Conservation (phyloP, 2,113 vertebrate genomes). For the Vimba vimba region DNA sequence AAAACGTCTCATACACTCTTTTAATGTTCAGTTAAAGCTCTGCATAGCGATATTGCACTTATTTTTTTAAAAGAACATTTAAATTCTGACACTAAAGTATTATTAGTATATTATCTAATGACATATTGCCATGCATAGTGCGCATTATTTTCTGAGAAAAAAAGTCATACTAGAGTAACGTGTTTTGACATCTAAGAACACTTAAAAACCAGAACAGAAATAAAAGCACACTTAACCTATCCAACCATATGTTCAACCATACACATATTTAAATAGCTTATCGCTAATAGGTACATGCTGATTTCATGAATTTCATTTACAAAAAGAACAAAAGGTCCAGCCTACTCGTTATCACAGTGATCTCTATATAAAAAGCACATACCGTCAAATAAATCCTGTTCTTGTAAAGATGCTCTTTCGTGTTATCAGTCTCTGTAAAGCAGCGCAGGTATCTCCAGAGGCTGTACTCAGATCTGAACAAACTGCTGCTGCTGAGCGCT, state of each 20-base stretch:
- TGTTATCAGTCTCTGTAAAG: not conserved
- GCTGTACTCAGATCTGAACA: not conserved
- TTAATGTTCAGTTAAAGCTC: not conserved
- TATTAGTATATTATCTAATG: not conserved
- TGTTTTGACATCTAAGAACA: not conserved
- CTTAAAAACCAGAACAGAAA: not conserved
- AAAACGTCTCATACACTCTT: not conserved
- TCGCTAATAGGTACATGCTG: not conserved
- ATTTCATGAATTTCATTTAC: not conserved
- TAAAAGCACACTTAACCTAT: not conserved
- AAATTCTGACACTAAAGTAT: not conserved
- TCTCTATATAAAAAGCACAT: not conserved
- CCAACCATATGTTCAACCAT: not conserved
- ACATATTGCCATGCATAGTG: not conserved
- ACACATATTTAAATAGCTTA: not conserved
- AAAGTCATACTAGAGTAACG: not conserved
- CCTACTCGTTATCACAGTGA: not conserved
- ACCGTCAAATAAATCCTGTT: conserved; percentile 22
- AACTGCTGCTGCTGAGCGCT: conserved; percentile 70
- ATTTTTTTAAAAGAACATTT: not conserved
- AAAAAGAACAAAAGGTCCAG: not conserved
- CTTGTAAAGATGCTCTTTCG: conserved; percentile 21
- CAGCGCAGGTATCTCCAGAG: conserved; percentile 27
- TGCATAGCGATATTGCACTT: not conserved
- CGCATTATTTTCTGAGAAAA: not conserved